A percentile compares a stretch with the other conserved stretches of the same genome.
These are phyloP conservation scores for Meandrina meandrites DNA, from an alignment of 92 coral and sea anemone species.

Conservation along the genomic window DNA sequence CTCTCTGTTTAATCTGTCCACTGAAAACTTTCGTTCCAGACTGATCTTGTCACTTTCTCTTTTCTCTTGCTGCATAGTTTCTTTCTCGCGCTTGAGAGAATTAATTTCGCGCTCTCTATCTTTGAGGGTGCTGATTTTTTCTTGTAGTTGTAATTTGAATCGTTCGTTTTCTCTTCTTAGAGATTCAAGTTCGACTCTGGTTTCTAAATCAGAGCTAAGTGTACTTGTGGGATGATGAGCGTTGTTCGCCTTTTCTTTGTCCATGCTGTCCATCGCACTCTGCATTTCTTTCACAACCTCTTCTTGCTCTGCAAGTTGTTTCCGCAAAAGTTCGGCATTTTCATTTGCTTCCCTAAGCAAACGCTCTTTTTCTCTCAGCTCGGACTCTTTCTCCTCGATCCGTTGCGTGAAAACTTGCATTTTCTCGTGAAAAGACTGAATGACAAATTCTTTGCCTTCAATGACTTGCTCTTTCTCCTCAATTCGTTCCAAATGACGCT, in stretches of 20 bases:
- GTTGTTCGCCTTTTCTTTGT: conserved; percentile 6
- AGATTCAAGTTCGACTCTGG: conserved; percentile 54
- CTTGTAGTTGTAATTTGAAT: conserved; percentile 57
- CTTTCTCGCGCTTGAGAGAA: conserved; percentile 60
- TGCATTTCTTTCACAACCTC: conserved; percentile 60
- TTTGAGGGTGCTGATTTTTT: conserved; percentile 53
- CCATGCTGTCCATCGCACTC: conserved; percentile 37
- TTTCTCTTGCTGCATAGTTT: conserved; percentile 50
- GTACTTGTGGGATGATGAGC: not conserved
- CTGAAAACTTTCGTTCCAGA: conserved; percentile 66
- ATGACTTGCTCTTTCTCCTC: conserved; percentile 70
- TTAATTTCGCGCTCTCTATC: conserved; percentile 60
- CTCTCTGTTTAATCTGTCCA: conserved; percentile 73
- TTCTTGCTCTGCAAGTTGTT: conserved; percentile 59
- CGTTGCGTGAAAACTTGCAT: conserved; percentile 12
- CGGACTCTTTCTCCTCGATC: conserved; percentile 40
- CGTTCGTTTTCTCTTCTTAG: conserved; percentile 66
- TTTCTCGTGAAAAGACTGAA: conserved; percentile 52
- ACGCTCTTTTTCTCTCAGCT: conserved; percentile 53
- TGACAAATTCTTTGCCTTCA: conserved; percentile 57
- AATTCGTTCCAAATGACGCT: conserved; percentile 36
- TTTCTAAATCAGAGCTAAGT: conserved; percentile 16
- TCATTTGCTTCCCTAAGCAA: conserved; percentile 48
- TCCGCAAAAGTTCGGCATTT: conserved; percentile 31
- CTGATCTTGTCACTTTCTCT: conserved; percentile 55